Evolutionary conservation across 2,888 invertebrate genomes (phyloP).

Genomic region (Tetropium fuscum): DNA sequence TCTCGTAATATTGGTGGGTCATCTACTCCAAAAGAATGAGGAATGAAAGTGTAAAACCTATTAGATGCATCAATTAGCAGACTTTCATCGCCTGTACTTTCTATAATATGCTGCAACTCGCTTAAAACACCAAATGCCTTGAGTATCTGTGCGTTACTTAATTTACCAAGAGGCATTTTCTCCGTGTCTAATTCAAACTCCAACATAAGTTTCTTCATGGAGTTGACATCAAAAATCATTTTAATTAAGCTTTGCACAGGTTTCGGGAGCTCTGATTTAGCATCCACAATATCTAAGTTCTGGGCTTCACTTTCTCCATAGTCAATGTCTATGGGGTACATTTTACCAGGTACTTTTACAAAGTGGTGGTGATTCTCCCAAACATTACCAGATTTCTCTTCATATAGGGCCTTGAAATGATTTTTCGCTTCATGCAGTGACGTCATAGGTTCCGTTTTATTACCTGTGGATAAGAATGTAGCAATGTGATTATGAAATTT

Average conservation of each 20-base stretch:
- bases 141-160: constrained; percentile 91
- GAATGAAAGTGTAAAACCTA: constrained; percentile 94
- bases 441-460: constrained; percentile 43
- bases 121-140: constrained; percentile 85
- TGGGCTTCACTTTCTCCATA: constrained; percentile 70
- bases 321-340: constrained; percentile 92
- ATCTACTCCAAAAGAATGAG: constrained; percentile 92
- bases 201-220: constrained; percentile 92
- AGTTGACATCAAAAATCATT: constrained; percentile 90
- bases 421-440: constrained; percentile 71
- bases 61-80: constrained; percentile 89
- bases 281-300: constrained; percentile 66
- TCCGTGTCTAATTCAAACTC: constrained; percentile 97
- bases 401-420: constrained; percentile 70
- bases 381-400: constrained; percentile 86
- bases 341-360: constrained; percentile 72
- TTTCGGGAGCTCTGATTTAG: constrained; percentile 76
- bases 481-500: neutral
- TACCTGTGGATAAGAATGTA: constrained; percentile 33
- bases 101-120: constrained; percentile 74
- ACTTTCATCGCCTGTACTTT: constrained; percentile 64
- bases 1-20: constrained; percentile 86
- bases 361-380: constrained; percentile 80
- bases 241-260: constrained; percentile 87
- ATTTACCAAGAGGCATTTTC: constrained; percentile 96